Percentiles rank a stretch among this genome's conserved stretches.
These are phyloP conservation scores for Drosophila tsacasi DNA, from an alignment of 1,140 invertebrate genomes.

Conservation along the genomic window DNA sequence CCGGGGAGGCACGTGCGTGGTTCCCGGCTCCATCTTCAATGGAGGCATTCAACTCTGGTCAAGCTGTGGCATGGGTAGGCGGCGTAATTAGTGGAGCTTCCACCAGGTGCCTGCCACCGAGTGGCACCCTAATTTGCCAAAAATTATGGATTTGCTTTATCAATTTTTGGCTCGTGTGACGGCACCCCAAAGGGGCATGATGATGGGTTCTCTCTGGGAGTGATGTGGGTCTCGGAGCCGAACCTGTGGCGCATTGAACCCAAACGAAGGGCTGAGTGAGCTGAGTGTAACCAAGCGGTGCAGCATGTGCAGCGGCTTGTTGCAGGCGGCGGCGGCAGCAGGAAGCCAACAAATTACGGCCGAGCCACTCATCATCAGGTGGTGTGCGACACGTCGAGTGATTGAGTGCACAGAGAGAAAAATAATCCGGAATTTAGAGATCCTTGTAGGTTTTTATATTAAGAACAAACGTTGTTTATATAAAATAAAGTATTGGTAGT, in stretches of 20 bases:
- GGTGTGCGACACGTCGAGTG: constrained; percentile 72
- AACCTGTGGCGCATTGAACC: constrained; percentile 70
- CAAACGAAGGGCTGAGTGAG: constrained; percentile 41
- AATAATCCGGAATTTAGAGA: not conserved
- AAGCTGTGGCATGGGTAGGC: constrained; percentile 48
- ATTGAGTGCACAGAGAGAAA: constrained; percentile 51
- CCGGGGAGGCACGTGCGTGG: constrained; percentile 65
- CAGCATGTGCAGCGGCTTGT: constrained; percentile 81
- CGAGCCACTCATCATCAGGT: constrained; percentile 73
- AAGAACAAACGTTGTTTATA: not conserved
- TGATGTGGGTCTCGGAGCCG: constrained; percentile 29
- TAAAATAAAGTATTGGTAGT: not conserved
- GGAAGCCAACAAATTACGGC: constrained; percentile 75
- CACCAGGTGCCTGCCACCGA: constrained; percentile 51
- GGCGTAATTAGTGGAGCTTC: constrained; percentile 62
- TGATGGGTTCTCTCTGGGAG: constrained; percentile 6
- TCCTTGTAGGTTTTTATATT: not conserved
- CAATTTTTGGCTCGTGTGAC: constrained; percentile 55
- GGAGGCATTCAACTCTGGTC: constrained; percentile 54
- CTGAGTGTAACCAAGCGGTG: constrained; percentile 69
- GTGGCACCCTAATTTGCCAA: constrained; percentile 70
- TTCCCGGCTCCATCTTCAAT: not conserved
- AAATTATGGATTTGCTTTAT: constrained; percentile 67
- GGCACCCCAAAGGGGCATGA: constrained; percentile 7
- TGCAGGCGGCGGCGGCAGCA: constrained; percentile 60